Conservation (phyloP, 2,113 vertebrate genomes). For the Sceloporus tristichus region DNA sequence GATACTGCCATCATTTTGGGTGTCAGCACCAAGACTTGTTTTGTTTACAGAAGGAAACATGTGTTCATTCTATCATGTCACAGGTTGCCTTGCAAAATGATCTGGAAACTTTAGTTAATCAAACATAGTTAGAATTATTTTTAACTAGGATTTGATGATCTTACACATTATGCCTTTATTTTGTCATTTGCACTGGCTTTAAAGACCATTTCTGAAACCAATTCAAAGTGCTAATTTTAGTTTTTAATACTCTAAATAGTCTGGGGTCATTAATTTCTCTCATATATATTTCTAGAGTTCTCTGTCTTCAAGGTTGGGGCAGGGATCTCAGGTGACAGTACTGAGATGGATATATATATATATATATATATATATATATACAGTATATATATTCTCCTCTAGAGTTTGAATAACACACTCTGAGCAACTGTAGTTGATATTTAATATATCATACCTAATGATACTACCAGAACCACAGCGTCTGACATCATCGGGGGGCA, state of each 20-base stretch:
- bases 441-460: too few species aligned
- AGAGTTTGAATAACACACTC: too few species aligned
- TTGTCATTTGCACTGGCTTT: neutral
- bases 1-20: neutral
- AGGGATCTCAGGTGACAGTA: too few species aligned
- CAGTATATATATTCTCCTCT: too few species aligned
- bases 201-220: neutral
- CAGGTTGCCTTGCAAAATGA: neutral
- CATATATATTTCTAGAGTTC: too few species aligned
- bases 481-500: too few species aligned
- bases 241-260: neutral
- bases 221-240: neutral
- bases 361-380: too few species aligned
- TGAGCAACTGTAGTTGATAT: too few species aligned
- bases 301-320: too few species aligned
- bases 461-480: too few species aligned
- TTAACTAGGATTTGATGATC: neutral
- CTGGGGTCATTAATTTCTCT: too few species aligned
- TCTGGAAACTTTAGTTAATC: neutral
- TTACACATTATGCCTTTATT: neutral
- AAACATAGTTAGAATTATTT: neutral
- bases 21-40: neutral
- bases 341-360: too few species aligned
- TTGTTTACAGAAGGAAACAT: neutral
- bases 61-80: neutral